Base-by-base conservation (phyloP, 2,888 invertebrate species). In the Chrysotoxum bicinctum region DNA sequence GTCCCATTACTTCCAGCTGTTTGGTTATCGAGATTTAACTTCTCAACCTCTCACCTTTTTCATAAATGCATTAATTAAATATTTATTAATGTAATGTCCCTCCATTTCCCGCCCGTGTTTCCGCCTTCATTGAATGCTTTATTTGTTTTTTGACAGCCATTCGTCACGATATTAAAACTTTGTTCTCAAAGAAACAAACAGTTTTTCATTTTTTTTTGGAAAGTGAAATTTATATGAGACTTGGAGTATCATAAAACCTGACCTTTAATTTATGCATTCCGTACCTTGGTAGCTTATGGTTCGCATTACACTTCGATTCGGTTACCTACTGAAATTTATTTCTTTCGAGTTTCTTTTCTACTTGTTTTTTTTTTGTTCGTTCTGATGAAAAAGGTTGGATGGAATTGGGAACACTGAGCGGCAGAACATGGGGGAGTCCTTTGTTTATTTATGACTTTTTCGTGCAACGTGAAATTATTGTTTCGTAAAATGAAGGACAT, bases 241-340 rank as follows among this genome's bases (percentile, higher is more conserved):
- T 62, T 50, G 35, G 56, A 62, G 19, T 40, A 52, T 64, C 52
- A 74, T 74, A 52, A 62, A 74, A 64, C 62, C 73, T 43, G 62
- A 74, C 52, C 62, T 72, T 70, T 72, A 58, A 58, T 72, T 72
- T 48, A 72, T 58, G 70, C 48, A 48, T 48, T 48, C 48, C 45
- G 19, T 26, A n/a, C n/a, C n/a, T n/a, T n/a, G 6, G 26, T 23
- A 12, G 48, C 23, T 73, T 52, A 52, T 50, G 62, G 12, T 73
- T 52, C 50, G 73, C 62, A 40, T 73, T 62, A 62, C n/a, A n/a
- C 62, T 14, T 14, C 73, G 52, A 52, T 64, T 74, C 62, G 43
- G 52, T 74, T 64, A n/a, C n/a, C n/a, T n/a, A 19, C 32, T 35
- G 19, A 35, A 56, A 56, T 56, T 56, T 56, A 56, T 56, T 56